Conservation (phyloP, 2,113 vertebrate species). For the Aphyosemion australe region DNA sequence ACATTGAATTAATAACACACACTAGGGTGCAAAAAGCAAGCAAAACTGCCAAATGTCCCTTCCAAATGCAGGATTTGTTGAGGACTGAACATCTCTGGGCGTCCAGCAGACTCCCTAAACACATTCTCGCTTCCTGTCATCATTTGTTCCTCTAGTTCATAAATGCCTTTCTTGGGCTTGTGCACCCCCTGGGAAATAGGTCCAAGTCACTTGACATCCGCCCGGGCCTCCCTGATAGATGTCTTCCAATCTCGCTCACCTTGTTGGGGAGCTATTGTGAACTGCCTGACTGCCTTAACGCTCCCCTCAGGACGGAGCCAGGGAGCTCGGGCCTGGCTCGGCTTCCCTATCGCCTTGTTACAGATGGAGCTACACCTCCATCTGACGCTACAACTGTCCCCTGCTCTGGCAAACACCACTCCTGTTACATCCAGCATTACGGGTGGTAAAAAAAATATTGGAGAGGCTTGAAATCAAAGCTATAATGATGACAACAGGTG, state of each 20-base stretch:
- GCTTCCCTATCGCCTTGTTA: conserved; percentile 52
- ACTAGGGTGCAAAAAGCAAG: too few relatives aligned
- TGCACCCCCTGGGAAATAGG: conserved; percentile 53
- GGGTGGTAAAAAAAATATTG: conserved; percentile 17
- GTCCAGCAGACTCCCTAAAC: conserved; percentile 21
- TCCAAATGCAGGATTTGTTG: conserved; percentile 31
- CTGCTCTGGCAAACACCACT: conserved; percentile 27
- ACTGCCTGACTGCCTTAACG: conserved; percentile 61
- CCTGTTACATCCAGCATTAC: conserved; percentile 37
- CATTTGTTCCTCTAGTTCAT: conserved; percentile 69
- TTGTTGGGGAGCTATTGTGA: conserved; percentile 69
- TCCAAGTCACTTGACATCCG: conserved; percentile 62
- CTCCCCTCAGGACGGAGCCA: conserved; percentile 59
- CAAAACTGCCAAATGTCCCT: too few relatives aligned
- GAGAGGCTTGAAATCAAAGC: conserved; percentile 45
- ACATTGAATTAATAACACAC: too few relatives aligned
- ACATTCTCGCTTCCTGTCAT: conserved; percentile 44
- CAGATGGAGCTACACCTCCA: conserved; percentile 46
- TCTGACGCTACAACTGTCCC: conserved; percentile 34
- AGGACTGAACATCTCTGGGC: conserved; percentile 20
- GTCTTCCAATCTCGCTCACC: conserved; percentile 66
- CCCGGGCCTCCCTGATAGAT: conserved; percentile 63
- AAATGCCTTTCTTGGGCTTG: conserved; percentile 54
- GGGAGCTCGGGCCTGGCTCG: conserved; percentile 42
- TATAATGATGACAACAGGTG: conserved; percentile 41